Evolutionary conservation across 2,113 vertebrate genomes (phyloP).

Genomic region (Anser cygnoides): DNA sequence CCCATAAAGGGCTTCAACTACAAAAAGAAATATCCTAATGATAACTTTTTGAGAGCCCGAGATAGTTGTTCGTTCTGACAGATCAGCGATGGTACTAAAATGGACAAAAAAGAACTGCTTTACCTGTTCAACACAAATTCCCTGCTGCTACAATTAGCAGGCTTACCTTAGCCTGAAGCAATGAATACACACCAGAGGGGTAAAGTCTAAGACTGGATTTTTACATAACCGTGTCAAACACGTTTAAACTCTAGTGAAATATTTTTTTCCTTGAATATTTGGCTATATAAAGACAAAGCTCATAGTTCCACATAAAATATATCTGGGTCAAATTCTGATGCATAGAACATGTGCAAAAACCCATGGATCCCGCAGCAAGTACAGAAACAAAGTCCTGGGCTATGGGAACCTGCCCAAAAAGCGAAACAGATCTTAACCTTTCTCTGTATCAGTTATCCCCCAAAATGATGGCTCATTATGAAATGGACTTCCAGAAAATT

Average conservation of each 20-base stretch:
- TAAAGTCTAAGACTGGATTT: not conserved
- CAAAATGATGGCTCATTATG: not conserved
- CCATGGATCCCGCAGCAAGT: not conserved
- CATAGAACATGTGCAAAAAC: not conserved
- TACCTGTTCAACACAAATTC: not conserved
- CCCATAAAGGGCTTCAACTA: not conserved
- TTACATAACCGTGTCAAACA: not conserved
- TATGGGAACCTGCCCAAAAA: not conserved
- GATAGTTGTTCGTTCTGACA: not conserved
- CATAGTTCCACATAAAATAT: not conserved
- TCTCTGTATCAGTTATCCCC: not conserved
- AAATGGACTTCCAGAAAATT: not conserved
- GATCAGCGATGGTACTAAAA: not conserved
- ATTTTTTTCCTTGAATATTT: not conserved
- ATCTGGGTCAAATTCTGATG: not conserved
- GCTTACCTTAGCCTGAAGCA: not conserved
- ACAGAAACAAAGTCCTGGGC: not conserved
- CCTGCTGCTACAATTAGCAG: too few relatives aligned
- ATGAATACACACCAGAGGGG: not conserved
- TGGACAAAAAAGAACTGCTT: not conserved
- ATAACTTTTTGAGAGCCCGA: not conserved
- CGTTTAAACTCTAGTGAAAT: not conserved
- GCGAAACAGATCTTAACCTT: not conserved
- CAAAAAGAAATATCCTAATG: not conserved
- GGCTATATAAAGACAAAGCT: not conserved